These are phyloP conservation scores for Gambusia yucatana DNA, from an alignment of 2,797 vertebrate species.

Conservation along the genomic window DNA sequence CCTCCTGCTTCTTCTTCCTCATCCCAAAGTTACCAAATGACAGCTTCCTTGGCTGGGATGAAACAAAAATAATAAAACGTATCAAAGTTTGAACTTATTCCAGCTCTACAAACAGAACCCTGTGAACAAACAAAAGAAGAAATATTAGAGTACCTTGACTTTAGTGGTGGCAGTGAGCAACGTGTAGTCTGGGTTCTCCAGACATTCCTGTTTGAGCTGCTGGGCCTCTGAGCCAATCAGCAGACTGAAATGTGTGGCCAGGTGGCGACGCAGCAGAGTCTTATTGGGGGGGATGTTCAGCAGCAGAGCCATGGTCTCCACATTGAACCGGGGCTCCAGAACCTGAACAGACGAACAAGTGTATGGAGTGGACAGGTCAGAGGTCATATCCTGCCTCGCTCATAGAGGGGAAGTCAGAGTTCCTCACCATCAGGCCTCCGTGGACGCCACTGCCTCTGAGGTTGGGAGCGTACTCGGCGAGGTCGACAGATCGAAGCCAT, in stretches of 20 bases:
- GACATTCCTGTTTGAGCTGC: constrained; percentile 91
- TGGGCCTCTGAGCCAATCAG: constrained; percentile 93
- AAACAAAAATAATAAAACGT: neutral
- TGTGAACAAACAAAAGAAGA: neutral
- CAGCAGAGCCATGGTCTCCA: constrained; percentile 96
- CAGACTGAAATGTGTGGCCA: constrained; percentile 96
- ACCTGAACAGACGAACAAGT: constrained; percentile 78
- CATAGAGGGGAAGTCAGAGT: neutral
- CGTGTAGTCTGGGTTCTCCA: constrained; percentile 92
- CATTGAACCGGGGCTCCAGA: constrained; percentile 95
- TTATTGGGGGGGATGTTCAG: constrained; percentile 98
- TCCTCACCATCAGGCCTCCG: constrained; percentile 94
- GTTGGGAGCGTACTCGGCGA: constrained; percentile 97
- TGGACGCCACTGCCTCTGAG: constrained; percentile 96
- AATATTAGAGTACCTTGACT: constrained; percentile 86
- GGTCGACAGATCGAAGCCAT: constrained; percentile 94
- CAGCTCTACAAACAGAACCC: neutral
- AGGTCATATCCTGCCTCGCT: neutral
- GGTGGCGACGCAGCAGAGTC: constrained; percentile 92
- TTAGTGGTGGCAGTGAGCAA: constrained; percentile 95
- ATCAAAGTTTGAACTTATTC: neutral
- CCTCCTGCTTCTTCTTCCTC: constrained; percentile 94
- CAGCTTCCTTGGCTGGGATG: constrained; percentile 89
- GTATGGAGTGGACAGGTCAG: neutral
- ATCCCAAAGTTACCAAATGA: constrained; percentile 93